Percentiles rank a stretch among this genome's conserved stretches.
phyloP scores from a whole-genome alignment of 2,797 vertebrate genomes.

The Acipenser ruthenus region DNA sequence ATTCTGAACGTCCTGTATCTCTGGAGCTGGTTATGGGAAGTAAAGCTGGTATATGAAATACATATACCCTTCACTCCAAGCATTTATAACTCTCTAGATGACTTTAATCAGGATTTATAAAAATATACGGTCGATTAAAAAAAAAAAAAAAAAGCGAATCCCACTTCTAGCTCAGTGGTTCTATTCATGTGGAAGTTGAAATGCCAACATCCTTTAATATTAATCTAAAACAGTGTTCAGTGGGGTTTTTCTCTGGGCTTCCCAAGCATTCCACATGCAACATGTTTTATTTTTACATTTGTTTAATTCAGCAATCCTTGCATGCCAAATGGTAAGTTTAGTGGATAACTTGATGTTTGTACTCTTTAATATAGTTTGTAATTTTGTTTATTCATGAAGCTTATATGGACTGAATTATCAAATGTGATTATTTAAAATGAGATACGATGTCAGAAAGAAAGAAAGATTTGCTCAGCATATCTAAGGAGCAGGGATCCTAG shows the following conservation, averaged over 20 bases:
- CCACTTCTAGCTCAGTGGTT: slow-evolving; percentile 1
- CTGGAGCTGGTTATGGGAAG: slow-evolving; percentile 10
- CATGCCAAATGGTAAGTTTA: too few relatives aligned
- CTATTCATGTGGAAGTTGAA: background rate
- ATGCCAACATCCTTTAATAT: slow-evolving; percentile 1
- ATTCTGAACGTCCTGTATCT: background rate
- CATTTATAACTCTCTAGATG: slow-evolving; percentile 5
- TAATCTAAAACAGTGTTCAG: background rate
- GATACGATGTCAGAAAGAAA: too few relatives aligned
- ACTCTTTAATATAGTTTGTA: too few relatives aligned
- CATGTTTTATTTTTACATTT: background rate
- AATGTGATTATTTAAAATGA: too few relatives aligned
- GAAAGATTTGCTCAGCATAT: too few relatives aligned
- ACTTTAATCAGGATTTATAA: slow-evolving; percentile 19
- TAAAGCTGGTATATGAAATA: background rate
- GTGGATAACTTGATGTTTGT: too few relatives aligned
- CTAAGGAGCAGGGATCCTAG: too few relatives aligned
- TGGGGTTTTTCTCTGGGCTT: background rate
- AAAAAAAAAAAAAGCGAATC: slow-evolving; percentile 6
- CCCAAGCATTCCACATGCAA: background rate
- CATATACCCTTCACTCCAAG: background rate
- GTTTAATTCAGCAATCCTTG: too few relatives aligned
- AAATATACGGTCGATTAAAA: slow-evolving; percentile 6
- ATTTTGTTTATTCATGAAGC: too few relatives aligned
- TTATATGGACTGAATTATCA: too few relatives aligned